phyloP scores from a whole-genome alignment of 2,797 vertebrate genomes.

The Clarias pachynema region DNA sequence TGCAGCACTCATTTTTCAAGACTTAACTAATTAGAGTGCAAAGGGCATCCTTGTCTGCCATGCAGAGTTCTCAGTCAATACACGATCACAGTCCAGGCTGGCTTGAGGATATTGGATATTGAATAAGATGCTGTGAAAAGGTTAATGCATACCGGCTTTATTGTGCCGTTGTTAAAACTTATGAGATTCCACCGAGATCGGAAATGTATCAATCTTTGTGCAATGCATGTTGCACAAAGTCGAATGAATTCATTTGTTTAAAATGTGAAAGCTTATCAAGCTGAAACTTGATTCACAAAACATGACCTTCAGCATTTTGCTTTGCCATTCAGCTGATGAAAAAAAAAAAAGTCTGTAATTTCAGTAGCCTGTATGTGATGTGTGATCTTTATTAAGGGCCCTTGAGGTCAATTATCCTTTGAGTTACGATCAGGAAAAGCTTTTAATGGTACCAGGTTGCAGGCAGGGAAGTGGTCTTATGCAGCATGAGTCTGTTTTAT shows the following conservation, averaged over 20 bases:
- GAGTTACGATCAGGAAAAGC: slow-evolving; percentile 54
- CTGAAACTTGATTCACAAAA: slow-evolving; percentile 26
- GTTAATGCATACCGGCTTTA: slow-evolving; percentile 37
- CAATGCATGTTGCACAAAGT: neutral
- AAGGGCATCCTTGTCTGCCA: slow-evolving; percentile 58
- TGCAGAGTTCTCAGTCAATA: slow-evolving; percentile 52
- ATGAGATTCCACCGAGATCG: neutral
- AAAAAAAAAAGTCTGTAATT: slow-evolving; percentile 23
- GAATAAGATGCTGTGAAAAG: slow-evolving; percentile 48
- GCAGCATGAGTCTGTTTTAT: slow-evolving; percentile 27
- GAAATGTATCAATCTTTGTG: slow-evolving; percentile 17
- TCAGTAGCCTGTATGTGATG: slow-evolving; percentile 31
- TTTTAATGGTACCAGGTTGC: slow-evolving; percentile 43
- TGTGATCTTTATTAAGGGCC: slow-evolving; percentile 54
- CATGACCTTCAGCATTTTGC: slow-evolving; percentile 47
- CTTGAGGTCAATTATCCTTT: slow-evolving; percentile 56
- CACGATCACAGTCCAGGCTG: slow-evolving; percentile 38
- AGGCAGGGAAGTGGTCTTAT: neutral
- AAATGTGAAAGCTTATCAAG: slow-evolving; percentile 17
- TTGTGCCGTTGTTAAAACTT: neutral
- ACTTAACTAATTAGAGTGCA: slow-evolving; percentile 61
- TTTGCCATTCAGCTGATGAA: neutral
- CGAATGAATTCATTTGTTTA: slow-evolving; percentile 13
- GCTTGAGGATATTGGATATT: slow-evolving; percentile 38
- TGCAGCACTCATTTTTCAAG: slow-evolving; percentile 57